Conservation (phyloP, 2,888 invertebrate species). For the Poecilus cupreus region DNA sequence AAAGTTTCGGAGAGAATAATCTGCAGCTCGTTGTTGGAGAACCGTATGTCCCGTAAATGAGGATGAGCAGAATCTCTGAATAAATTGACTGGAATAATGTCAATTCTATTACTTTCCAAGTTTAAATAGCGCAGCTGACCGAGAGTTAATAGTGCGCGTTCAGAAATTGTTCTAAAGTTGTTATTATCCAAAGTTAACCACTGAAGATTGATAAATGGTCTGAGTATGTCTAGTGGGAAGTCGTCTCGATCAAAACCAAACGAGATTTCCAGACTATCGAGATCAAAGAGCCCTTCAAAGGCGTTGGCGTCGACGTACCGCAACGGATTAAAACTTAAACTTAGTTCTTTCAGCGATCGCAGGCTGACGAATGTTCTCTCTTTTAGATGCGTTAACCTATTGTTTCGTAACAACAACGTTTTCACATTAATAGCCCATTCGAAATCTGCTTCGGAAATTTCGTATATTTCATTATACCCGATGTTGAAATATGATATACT, state of each 20-base stretch:
- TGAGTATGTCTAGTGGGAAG: conserved; percentile 85
- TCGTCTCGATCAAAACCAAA: conserved; percentile 88
- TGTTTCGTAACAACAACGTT: conserved; percentile 88
- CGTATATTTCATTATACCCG: conserved; percentile 89
- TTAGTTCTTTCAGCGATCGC: conserved; percentile 88
- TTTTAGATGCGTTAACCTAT: conserved; percentile 84
- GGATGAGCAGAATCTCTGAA: conserved; percentile 82
- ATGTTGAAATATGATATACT: conserved; percentile 90
- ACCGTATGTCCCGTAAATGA: conserved; percentile 84
- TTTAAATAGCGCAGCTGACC: conserved; percentile 86
- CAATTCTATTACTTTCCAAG: conserved; percentile 89
- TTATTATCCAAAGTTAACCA: conserved; percentile 93
- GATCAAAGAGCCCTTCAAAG: conserved; percentile 84
- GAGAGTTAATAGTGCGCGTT: conserved; percentile 82
- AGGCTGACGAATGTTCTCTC: conserved; percentile 83
- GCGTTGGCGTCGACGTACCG: conserved; percentile 87
- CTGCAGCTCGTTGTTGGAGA: conserved; percentile 88
- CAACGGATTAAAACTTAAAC: conserved; percentile 93
- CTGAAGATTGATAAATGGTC: conserved; percentile 83
- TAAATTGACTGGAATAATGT: conserved; percentile 80
- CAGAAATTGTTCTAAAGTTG: conserved; percentile 83
- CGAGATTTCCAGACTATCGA: conserved; percentile 90
- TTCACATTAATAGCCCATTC: conserved; percentile 87
- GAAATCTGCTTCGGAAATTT: conserved; percentile 86
- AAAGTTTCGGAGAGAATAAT: conserved; percentile 82